A percentile compares a stretch with the other conserved stretches of the same genome.
phyloP scores from a whole-genome alignment of 2,113 vertebrate species.

The Pongo abelii region DNA sequence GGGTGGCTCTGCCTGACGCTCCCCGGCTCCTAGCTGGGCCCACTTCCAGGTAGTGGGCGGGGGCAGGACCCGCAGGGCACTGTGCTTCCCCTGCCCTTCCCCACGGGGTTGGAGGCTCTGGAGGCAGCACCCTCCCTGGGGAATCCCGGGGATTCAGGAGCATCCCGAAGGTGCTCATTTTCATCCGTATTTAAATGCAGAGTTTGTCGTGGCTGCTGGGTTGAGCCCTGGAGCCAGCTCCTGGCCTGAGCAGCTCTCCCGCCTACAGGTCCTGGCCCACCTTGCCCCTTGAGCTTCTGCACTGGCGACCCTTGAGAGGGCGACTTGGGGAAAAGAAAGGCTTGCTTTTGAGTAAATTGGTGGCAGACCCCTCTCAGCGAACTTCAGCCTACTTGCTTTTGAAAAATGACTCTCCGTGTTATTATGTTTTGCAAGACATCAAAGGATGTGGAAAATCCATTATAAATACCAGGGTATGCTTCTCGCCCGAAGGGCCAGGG shows the following conservation, averaged over 20 bases:
- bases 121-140: background rate
- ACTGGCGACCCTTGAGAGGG: accelerated
- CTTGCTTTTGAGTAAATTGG: background rate
- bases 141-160: background rate
- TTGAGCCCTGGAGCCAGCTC: background rate
- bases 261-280: background rate
- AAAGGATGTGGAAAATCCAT: background rate
- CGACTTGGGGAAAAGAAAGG: background rate
- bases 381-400: constrained; percentile 68
- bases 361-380: constrained; percentile 34
- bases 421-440: background rate
- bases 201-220: accelerated
- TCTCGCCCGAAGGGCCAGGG: background rate
- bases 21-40: accelerated
- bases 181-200: background rate
- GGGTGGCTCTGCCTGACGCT: accelerated
- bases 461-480: background rate
- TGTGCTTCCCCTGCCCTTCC: background rate
- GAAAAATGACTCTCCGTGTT: constrained; percentile 56
- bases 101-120: background rate
- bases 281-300: accelerated
- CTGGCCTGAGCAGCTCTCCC: accelerated
- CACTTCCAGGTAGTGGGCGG: background rate
- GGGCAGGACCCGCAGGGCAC: too few species aligned
- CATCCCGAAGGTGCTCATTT: background rate